These are phyloP conservation scores for Prunella strophiata DNA, from an alignment of 2,797 vertebrate species.

Conservation along the genomic window DNA sequence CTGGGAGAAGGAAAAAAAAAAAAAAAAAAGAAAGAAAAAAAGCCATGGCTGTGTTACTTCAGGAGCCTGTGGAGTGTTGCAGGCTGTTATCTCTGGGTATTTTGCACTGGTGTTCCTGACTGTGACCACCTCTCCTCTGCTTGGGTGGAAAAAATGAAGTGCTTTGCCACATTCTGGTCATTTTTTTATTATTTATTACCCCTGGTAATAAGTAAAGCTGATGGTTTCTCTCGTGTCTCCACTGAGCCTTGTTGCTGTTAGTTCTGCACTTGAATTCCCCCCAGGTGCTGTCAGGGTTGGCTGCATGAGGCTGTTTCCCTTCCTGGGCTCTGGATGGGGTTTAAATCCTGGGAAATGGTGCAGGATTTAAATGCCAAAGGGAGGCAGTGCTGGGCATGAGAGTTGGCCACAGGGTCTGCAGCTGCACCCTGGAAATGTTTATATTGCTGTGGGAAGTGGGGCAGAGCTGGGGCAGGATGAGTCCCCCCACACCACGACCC, in stretches of 20 bases:
- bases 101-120: not conserved
- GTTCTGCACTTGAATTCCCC: not conserved
- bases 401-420: not conserved
- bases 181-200: not conserved
- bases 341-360: not conserved
- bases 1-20: not conserved
- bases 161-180: not conserved
- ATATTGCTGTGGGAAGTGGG: not conserved
- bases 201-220: not conserved
- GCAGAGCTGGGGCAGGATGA: not conserved
- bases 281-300: not conserved
- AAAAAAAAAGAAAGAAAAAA: not conserved
- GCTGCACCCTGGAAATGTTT: rapidly evolving
- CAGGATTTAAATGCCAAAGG: not conserved
- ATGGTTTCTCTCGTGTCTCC: not conserved
- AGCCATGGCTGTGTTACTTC: not conserved
- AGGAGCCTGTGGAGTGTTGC: not conserved
- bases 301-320: not conserved
- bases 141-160: not conserved
- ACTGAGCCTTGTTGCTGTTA: not conserved
- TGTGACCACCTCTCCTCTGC: not conserved
- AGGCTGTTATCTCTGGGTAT: not conserved
- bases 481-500: rapidly evolving
- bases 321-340: not conserved
- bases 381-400: not conserved